phyloP scores from a whole-genome alignment of 1,140 invertebrate genomes.

The Brachionus plicatilis region DNA sequence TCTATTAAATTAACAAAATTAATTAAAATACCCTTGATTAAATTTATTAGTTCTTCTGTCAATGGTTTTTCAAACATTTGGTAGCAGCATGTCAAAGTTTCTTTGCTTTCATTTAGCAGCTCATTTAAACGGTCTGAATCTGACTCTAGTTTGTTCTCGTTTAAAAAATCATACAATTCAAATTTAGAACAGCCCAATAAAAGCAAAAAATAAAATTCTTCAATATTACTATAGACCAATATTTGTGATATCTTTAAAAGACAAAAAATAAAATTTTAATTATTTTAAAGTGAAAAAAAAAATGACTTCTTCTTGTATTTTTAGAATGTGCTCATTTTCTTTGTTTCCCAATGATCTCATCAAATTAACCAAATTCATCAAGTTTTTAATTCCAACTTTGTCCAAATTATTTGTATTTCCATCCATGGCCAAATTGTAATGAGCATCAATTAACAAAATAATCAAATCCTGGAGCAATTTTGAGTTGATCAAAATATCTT shows the following conservation, averaged over 20 bases:
- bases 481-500: background rate
- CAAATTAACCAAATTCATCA: background rate
- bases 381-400: background rate
- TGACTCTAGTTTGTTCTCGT: background rate
- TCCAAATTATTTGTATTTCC: background rate
- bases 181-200: background rate
- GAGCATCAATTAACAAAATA: background rate
- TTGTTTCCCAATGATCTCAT: background rate
- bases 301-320: background rate
- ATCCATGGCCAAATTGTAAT: background rate
- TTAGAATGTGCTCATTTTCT: background rate
- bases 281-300: background rate
- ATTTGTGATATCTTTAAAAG: background rate
- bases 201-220: background rate
- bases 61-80: background rate
- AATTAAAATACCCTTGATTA: slow-evolving; percentile 4
- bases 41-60: background rate
- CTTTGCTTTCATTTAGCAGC: background rate
- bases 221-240: background rate
- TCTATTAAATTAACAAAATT: background rate
- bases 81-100: background rate
- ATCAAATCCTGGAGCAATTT: slow-evolving; percentile 1
- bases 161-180: background rate
- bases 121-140: background rate
- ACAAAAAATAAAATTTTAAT: background rate